phyloP scores from a whole-genome alignment of 1,140 invertebrate species.

The Bombus breviceps region DNA sequence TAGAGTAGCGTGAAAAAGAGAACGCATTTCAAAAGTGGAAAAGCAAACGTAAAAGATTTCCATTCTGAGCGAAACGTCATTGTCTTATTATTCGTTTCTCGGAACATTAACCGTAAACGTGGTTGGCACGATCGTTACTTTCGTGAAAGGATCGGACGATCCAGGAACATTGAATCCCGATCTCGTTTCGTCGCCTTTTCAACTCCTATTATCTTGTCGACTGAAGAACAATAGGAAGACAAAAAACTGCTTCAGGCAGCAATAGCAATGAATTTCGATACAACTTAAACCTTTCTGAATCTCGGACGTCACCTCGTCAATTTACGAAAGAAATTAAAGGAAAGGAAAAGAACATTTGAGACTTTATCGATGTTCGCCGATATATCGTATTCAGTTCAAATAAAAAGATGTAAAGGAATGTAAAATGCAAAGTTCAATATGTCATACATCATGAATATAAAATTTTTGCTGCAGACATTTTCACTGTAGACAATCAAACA shows the following conservation, averaged over 20 bases:
- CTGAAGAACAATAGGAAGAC: conserved; percentile 19
- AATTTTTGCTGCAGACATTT: neutral
- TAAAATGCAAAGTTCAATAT: neutral
- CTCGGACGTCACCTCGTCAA: neutral
- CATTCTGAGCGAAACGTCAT: conserved; percentile 23
- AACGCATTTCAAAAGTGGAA: neutral
- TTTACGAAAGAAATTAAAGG: neutral
- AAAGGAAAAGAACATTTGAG: neutral
- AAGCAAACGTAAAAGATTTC: conserved; percentile 20
- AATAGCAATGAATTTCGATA: conserved; percentile 44
- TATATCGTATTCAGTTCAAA: neutral
- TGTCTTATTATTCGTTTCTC: conserved; percentile 41
- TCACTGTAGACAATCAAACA: neutral
- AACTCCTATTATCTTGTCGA: conserved; percentile 36
- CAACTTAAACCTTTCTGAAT: conserved; percentile 22
- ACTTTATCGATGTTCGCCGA: neutral
- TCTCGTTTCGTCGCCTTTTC: conserved; percentile 46
- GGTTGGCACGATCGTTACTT: conserved; percentile 31
- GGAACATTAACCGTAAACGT: conserved; percentile 43
- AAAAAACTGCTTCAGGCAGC: conserved; percentile 30
- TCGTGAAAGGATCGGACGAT: conserved; percentile 21
- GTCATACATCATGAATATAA: neutral
- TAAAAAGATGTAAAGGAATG: neutral
- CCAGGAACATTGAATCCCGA: conserved; percentile 37
- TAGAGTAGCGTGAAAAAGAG: neutral